Conservation (phyloP, 64 coral and sea anemone species). For the Anthopleura sola region DNA sequence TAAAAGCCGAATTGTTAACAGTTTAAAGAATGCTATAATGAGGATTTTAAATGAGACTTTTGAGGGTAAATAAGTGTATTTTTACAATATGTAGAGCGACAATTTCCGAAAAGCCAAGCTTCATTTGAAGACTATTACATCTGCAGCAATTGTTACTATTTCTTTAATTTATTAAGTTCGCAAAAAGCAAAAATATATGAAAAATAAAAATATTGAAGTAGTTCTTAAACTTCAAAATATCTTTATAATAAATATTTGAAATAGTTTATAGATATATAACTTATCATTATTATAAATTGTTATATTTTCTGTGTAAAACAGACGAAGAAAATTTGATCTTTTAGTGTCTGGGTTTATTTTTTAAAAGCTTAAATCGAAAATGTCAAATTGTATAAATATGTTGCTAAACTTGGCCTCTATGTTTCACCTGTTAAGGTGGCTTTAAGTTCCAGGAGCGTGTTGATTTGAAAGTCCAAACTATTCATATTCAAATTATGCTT, state of each 20-base stretch:
- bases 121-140: background rate
- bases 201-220: too few species aligned
- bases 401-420: background rate
- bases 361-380: background rate
- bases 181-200: too few species aligned
- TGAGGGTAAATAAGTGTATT: background rate
- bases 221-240: too few species aligned
- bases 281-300: background rate
- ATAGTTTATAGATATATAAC: background rate
- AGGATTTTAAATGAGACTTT: background rate
- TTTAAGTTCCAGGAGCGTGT: background rate
- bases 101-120: background rate
- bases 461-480: background rate
- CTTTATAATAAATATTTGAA: background rate
- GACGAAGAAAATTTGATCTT: background rate
- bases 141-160: background rate
- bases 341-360: background rate
- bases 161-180: too few species aligned
- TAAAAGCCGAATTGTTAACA: background rate
- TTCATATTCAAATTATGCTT: background rate
- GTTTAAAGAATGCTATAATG: background rate
- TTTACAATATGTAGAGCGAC: background rate
- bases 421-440: background rate
- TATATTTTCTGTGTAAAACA: background rate
- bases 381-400: background rate